Base-by-base conservation (phyloP, 2,113 vertebrate species). In the Atherinomorus stipes region DNA sequence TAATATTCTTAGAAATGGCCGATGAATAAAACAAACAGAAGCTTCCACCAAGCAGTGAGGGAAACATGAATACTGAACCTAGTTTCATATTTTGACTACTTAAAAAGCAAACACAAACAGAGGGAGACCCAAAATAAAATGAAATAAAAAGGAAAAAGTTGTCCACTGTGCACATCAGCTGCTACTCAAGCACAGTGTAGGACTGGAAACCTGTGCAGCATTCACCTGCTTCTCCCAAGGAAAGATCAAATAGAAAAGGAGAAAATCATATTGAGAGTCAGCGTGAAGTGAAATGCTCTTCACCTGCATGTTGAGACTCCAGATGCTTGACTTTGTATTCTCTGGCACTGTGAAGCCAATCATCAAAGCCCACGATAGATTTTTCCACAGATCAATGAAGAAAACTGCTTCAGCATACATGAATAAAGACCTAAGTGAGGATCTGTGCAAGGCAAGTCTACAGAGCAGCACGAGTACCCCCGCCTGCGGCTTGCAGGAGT, bases 261-360 rank as follows among this genome's bases (percentile, higher is more conserved):
- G 19, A 0, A 26, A 50, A 31, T 38, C 22, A 15, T 19, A 1
- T 18, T 25, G 44, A 58, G 25, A 56, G 19, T 50, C 2, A 0
- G 23, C 21, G 26, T 21, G 40, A 58, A 62, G 51, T 25, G 26
- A n/a, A 50, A 59, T 18, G 25, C 22, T 21, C 21, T 50, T 37
- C 54, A 66, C 10, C 18, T 56, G 52, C 38, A 38, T 16, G 44
- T 45, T 74, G 52, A 74, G 63, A 64, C 38, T 3, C 37, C 50
- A 18, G 42, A 56, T 22, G 25, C 47, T 57, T 57, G 19, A 58
- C 18, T 44, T 28, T 69, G 47, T 60, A 53, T 63, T 66, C 42
- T 28, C 26, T 25, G 6, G 49, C 21, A 6, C 49, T 25, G n/a
- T 23, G 9, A 23, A 52, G 63, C 19, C 13, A 10, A 51, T 16